Base-by-base conservation (phyloP, 2,113 vertebrate species). In the Strix uralensis region DNA sequence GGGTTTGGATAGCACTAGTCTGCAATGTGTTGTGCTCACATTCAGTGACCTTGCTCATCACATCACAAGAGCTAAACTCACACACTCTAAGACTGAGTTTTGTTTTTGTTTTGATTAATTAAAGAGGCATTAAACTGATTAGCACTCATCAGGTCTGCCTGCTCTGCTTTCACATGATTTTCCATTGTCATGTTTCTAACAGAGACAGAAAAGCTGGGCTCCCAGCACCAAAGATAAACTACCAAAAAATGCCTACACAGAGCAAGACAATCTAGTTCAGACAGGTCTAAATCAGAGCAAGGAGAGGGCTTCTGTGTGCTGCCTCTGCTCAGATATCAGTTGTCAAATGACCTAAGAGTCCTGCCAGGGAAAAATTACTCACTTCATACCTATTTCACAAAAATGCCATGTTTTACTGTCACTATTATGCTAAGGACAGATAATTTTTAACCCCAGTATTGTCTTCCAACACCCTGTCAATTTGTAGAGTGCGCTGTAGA, bases 91-190 rank as follows among this genome's bases (percentile, higher is more conserved):
- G 54, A 22, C 26, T 72, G 23, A 29, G 67, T 57, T 94, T 77
- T 82, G 57, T n/a, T 71, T 92, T 83, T 95, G 59, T 70, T 97
- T 92, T 87, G 58, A 91, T 85, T 91, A 61, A 83, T 92, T 92
- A 55, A 67, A 89, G 30, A 47, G 52, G n/a, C 62, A 92, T 92
- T 86, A 87, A 75, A 70, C 17, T 85, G 77, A 89, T 89, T 58
- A 87, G 79, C 58, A 87, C 40, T 66, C 54, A 62, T 81, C 59
- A 63, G 21, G 30, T 59, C 57, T 75, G 77, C 57, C 63, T 91
- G 80, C 57, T 77, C 52, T 79, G 69, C 58, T 78, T 87, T 49
- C 81, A 49, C 0, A 0, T 63, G 42, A 47, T 80, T 86, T 86
- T 88, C 57, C 22, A 13, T 1, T 59, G 81, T 84, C 40, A 38